Evolutionary conservation across 2,888 invertebrate genomes (phyloP), one percentile per base, ranked within the genome.

Genomic region (Zaprionus obscuricornis): DNA sequence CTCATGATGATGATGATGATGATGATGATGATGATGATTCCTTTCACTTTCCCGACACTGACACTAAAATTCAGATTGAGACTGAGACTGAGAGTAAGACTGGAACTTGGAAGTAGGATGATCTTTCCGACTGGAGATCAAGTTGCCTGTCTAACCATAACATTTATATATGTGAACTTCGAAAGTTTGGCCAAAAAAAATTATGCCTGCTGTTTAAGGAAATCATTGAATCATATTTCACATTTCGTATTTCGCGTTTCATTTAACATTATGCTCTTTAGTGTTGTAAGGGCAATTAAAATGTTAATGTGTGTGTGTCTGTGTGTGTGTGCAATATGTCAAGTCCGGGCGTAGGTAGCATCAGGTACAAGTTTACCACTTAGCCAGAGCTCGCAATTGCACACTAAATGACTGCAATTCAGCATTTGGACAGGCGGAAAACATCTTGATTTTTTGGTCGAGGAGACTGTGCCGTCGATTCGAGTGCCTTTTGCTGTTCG

Each of bases 1-100:
- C 69, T 79, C 72, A 82, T 65, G 66, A 49, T n/a, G n/a, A n/a
- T n/a, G n/a, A n/a, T n/a, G n/a, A n/a, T n/a, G n/a, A n/a, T n/a
- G n/a, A n/a, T n/a, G n/a, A n/a, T n/a, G n/a, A n/a, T n/a, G n/a
- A n/a, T n/a, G n/a, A n/a, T 43, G 74, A 51, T 54, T 81, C 85
- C 85, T 81, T 81, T 85, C 85, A 81, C 79, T 79, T 85, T 85
- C 60, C 36, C 31, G 4, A 7, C 7, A 11, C 39, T n/a, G n/a
- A n/a, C n/a, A n/a, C n/a, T n/a, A n/a, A n/a, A n/a, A n/a, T n/a
- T n/a, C n/a, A n/a, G n/a, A n/a, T n/a, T n/a, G n/a, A n/a, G n/a
- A n/a, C n/a, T n/a, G n/a, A n/a, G n/a, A n/a, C n/a, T n/a, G n/a
- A n/a, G n/a, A n/a, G n/a, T n/a, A n/a, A n/a, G n/a, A n/a, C n/a